A percentile compares a stretch with the other conserved stretches of the same genome.
Evolutionary conservation across 2,797 vertebrate genomes (phyloP).

Genomic region (Eurystomus glaucurus): DNA sequence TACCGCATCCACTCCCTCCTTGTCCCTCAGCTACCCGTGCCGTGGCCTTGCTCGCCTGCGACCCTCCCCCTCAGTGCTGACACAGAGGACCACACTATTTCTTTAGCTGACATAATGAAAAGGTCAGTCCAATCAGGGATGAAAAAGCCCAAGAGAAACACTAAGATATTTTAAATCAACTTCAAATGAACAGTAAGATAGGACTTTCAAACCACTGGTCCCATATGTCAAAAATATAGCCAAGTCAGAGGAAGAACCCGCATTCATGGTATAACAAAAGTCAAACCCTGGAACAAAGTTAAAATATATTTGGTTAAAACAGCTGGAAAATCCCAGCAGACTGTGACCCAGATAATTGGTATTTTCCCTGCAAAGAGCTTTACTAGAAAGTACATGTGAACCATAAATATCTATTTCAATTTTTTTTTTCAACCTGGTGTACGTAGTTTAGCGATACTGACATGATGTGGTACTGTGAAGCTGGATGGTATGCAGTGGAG

Average conservation of each 20-base stretch:
- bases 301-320: background rate
- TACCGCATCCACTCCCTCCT: background rate
- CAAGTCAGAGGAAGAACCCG: background rate
- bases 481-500: background rate
- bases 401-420: background rate
- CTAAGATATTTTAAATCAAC: background rate
- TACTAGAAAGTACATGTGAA: background rate
- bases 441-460: background rate
- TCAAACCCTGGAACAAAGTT: background rate
- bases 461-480: background rate
- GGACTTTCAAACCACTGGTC: background rate
- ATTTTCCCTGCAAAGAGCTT: background rate
- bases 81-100: fast-evolving
- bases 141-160: background rate
- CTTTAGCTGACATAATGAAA: background rate
- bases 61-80: fast-evolving
- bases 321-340: background rate
- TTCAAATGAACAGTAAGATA: background rate
- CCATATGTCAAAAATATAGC: background rate
- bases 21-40: fast-evolving
- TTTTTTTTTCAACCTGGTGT: background rate
- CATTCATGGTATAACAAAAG: background rate
- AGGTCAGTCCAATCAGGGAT: background rate
- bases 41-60: fast-evolving
- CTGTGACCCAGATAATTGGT: background rate